Conservation (phyloP, 2,113 vertebrate species). For the Bubalus kerabau region DNA sequence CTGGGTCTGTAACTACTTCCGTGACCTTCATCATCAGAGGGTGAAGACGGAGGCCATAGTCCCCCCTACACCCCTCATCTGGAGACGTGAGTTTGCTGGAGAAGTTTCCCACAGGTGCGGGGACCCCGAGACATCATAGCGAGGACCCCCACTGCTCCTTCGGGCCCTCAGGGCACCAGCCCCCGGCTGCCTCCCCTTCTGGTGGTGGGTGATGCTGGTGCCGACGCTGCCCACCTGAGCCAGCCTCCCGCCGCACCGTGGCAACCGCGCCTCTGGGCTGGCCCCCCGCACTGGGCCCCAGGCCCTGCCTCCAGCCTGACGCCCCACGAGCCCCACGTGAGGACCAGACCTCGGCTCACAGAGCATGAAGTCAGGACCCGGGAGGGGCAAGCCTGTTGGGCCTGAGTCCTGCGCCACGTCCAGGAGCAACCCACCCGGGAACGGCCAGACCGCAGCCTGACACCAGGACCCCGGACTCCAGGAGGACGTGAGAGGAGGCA, state of each 20-base stretch:
- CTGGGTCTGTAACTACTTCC: neutral
- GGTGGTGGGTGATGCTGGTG: neutral
- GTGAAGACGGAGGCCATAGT: neutral
- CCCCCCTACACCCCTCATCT: neutral
- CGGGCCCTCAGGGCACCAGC: neutral
- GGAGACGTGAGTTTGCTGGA: neutral
- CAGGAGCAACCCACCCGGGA: too few species aligned
- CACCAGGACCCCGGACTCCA: accelerated
- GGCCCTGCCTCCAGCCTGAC: accelerated
- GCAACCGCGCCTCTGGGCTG: accelerated
- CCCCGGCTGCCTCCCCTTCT: neutral
- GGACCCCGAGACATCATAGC: neutral
- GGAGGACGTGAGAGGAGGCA: neutral
- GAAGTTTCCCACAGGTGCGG: neutral
- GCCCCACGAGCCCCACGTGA: accelerated
- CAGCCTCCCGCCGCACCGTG: accelerated
- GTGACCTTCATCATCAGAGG: neutral
- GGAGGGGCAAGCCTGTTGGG: accelerated
- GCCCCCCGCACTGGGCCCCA: accelerated
- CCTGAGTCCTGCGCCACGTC: neutral
- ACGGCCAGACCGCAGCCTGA: neutral
- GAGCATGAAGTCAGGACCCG: accelerated
- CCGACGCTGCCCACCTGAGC: accelerated
- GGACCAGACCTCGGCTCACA: accelerated
- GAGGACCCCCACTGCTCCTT: neutral